Conservation (phyloP, 1,140 invertebrate genomes). For the Linepithema humile region DNA sequence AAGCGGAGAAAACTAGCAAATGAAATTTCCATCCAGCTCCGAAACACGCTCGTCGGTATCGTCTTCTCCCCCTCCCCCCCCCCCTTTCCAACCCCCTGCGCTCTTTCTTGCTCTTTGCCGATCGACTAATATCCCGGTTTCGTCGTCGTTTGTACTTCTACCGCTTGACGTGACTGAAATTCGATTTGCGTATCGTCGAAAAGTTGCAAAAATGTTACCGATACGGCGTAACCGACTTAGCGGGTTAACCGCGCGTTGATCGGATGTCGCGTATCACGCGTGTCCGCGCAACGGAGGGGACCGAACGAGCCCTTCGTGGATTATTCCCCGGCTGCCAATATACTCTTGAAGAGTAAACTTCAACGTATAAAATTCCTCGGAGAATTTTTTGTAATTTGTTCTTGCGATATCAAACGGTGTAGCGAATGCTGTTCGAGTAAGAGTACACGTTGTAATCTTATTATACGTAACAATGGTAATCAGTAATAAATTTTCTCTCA, state of each 20-base stretch:
- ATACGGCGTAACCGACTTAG: slow-evolving; percentile 31
- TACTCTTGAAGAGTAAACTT: slow-evolving; percentile 20
- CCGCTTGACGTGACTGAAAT: slow-evolving; percentile 70
- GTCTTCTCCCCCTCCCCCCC: not conserved
- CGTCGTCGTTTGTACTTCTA: slow-evolving; percentile 58
- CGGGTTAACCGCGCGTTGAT: slow-evolving; percentile 43
- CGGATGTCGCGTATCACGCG: slow-evolving; percentile 38
- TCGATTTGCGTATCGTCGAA: slow-evolving; percentile 56
- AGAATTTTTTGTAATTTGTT: slow-evolving; percentile 54
- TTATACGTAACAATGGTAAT: not conserved
- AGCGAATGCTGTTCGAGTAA: not conserved
- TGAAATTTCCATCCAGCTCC: slow-evolving; percentile 72
- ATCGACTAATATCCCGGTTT: slow-evolving; percentile 51
- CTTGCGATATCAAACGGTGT: slow-evolving; percentile 10
- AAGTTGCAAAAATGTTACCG: slow-evolving; percentile 46
- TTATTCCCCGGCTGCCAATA: slow-evolving; percentile 43
- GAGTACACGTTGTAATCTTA: slow-evolving; percentile 7
- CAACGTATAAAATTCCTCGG: slow-evolving; percentile 20
- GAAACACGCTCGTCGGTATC: slow-evolving; percentile 65
- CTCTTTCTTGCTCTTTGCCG: not conserved
- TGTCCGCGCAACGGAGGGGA: slow-evolving; percentile 12
- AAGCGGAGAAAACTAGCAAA: slow-evolving; percentile 72
- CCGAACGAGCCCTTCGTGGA: slow-evolving; percentile 28
- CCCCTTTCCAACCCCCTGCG: not conserved
- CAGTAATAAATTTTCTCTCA: slow-evolving; percentile 5